A percentile compares a stretch with the other conserved stretches of the same genome.
Conservation (phyloP, 2,113 vertebrate species). For the Rhinogobius similis region DNA sequence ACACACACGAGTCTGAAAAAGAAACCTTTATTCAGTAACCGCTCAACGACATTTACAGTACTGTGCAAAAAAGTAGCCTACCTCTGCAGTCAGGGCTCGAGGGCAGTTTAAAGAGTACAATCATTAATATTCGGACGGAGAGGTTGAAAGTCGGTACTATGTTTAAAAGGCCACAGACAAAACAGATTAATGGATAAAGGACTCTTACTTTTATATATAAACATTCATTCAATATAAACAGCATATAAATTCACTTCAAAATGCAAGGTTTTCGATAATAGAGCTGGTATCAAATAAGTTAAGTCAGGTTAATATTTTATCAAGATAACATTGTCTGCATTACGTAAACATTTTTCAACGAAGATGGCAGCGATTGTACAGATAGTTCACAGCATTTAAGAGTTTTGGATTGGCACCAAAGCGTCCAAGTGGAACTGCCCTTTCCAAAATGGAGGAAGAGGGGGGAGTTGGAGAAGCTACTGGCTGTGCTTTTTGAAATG, state of each 20-base stretch:
- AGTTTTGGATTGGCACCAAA: slow-evolving; percentile 58
- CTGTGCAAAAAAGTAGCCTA: slow-evolving; percentile 63
- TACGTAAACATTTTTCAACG: slow-evolving; percentile 52
- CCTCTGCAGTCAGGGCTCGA: slow-evolving; percentile 29
- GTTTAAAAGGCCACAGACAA: slow-evolving; percentile 70
- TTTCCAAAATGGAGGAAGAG: background rate
- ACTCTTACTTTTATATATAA: slow-evolving; percentile 15
- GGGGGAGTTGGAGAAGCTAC: slow-evolving; percentile 28
- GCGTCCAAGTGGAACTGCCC: slow-evolving; percentile 45
- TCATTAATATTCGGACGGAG: slow-evolving; percentile 44
- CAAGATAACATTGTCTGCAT: slow-evolving; percentile 34
- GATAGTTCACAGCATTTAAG: slow-evolving; percentile 41
- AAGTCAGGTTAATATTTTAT: slow-evolving; percentile 22
- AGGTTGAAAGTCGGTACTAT: slow-evolving; percentile 10
- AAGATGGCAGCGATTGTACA: slow-evolving; percentile 53
- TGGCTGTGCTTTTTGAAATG: slow-evolving; percentile 50
- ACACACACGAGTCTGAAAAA: slow-evolving; percentile 34
- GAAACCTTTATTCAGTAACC: slow-evolving; percentile 76
- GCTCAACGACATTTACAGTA: slow-evolving; percentile 54
- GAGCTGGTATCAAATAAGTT: slow-evolving; percentile 62
- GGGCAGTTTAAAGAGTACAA: slow-evolving; percentile 63
- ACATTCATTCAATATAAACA: slow-evolving; percentile 49
- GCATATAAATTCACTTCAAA: slow-evolving; percentile 49
- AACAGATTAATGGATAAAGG: slow-evolving; percentile 48
- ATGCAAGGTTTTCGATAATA: slow-evolving; percentile 37